phyloP scores from a whole-genome alignment of 2,797 vertebrate genomes.

The Typhlichthys subterraneus region DNA sequence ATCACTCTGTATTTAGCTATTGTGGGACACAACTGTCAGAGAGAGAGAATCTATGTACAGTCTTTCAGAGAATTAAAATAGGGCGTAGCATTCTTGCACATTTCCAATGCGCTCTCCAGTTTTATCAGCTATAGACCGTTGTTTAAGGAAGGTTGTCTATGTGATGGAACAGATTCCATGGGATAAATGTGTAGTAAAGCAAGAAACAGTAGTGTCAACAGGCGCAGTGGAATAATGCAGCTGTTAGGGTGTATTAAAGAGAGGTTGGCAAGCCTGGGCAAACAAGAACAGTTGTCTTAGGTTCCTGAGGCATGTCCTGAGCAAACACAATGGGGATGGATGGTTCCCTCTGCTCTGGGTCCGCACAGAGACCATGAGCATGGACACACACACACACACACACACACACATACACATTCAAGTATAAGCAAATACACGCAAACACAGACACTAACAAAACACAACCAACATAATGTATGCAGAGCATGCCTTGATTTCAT shows the following conservation, averaged over 20 bases:
- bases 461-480: slow-evolving; percentile 13
- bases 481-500: slow-evolving; percentile 25
- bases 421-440: neutral
- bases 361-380: slow-evolving; percentile 48
- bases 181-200: slow-evolving; percentile 46
- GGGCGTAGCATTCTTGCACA: too few relatives aligned
- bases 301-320: slow-evolving; percentile 83
- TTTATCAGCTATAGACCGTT: too few relatives aligned
- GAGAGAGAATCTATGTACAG: too few relatives aligned
- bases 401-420: neutral
- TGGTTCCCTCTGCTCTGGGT: slow-evolving; percentile 61
- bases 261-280: slow-evolving; percentile 74
- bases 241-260: slow-evolving; percentile 79
- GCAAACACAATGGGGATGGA: slow-evolving; percentile 81
- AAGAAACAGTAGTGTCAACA: slow-evolving; percentile 66
- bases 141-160: neutral
- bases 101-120: too few relatives aligned
- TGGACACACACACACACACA: slow-evolving; percentile 35
- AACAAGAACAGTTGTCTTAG: slow-evolving; percentile 83
- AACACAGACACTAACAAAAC: slow-evolving; percentile 16
- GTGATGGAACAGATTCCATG: slow-evolving; percentile 50
- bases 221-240: slow-evolving; percentile 74
- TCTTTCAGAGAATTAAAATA: too few relatives aligned
- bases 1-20: too few relatives aligned
- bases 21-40: too few relatives aligned